phyloP scores from a whole-genome alignment of 1,140 invertebrate species.

The Drosophila orosa region DNA sequence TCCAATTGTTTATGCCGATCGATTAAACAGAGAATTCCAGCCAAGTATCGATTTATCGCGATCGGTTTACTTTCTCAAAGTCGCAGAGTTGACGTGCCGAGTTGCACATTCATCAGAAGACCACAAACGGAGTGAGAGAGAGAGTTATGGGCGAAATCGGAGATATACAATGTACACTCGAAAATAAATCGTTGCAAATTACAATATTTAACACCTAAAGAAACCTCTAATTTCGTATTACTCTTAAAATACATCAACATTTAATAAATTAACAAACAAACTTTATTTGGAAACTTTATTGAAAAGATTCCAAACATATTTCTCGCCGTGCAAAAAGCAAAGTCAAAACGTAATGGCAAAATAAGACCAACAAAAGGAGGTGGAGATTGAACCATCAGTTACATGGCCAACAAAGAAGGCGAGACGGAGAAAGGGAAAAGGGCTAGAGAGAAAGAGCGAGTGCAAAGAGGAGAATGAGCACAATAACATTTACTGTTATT shows the following conservation, averaged over 20 bases:
- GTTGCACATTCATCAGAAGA: slow-evolving; percentile 24
- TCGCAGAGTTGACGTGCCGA: slow-evolving; percentile 23
- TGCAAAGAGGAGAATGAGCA: slow-evolving; percentile 43
- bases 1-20: slow-evolving; percentile 39
- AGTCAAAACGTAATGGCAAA: slow-evolving; percentile 46
- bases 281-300: not conserved
- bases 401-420: slow-evolving; percentile 36
- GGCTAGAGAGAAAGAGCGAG: slow-evolving; percentile 15
- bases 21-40: slow-evolving; percentile 32
- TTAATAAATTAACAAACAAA: not conserved
- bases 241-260: slow-evolving; percentile 1
- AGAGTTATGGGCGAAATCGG: slow-evolving; percentile 41
- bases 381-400: slow-evolving; percentile 49
- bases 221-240: no score
- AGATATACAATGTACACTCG: slow-evolving; percentile 7
- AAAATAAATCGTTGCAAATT: not conserved
- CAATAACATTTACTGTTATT: slow-evolving; percentile 66
- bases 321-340: slow-evolving; percentile 23
- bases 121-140: slow-evolving; percentile 23
- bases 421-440: slow-evolving; percentile 20
- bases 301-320: not conserved
- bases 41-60: slow-evolving; percentile 30
- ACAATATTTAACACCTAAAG: no score
- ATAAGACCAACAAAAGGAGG: slow-evolving; percentile 26
- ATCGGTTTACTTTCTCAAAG: slow-evolving; percentile 52